Base-by-base conservation (phyloP, 2,888 invertebrate species). In the Limenitis camilla region DNA sequence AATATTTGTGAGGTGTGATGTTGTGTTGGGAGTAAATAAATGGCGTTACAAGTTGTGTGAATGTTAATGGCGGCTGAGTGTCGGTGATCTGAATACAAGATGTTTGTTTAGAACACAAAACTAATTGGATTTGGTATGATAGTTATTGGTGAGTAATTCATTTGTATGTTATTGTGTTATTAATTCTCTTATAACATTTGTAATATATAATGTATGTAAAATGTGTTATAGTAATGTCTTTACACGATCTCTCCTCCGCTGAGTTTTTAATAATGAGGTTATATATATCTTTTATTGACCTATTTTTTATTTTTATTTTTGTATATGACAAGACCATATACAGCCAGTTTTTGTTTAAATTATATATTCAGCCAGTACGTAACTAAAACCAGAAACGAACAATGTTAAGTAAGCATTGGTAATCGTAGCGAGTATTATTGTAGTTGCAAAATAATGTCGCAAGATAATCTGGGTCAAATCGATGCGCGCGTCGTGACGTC, bases 401-500 rank as follows among this genome's bases (percentile, higher is more conserved):
- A 61, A 81, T 81, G 67, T 79, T 76, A 74, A 78, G 78, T 69
- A 69, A 64, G 65, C 58, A 61, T 67, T 65, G 62, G 64, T 66
- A 67, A 67, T 63, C 82, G 83, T 85, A 84, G 86, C 83, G 84
- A 84, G 82, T 78, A 78, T 64, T 59, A 60, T 51, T 41, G 58
- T 60, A 59, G 52, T 52, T 55, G 59, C 53, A 46, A 52, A 58
- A 50, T 61, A 64, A 63, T 81, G 78, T 83, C 78, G 81, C 76
- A 81, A 82, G 58, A 11, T 27, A 61, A 85, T 73, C 71, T 86
- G 65, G 86, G 86, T 86, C 85, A 85, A 40, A 41, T 40, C 49
- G 56, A 11, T 74, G 81, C 83, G 84, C 81, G 78, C 85, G 84
- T 82, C 72, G 65, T 75, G 76, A 85, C 85, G 84, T 85, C 81